Evolutionary conservation across 1,140 invertebrate genomes (phyloP).

Genomic region (Bursaphelenchus mucronatus): DNA sequence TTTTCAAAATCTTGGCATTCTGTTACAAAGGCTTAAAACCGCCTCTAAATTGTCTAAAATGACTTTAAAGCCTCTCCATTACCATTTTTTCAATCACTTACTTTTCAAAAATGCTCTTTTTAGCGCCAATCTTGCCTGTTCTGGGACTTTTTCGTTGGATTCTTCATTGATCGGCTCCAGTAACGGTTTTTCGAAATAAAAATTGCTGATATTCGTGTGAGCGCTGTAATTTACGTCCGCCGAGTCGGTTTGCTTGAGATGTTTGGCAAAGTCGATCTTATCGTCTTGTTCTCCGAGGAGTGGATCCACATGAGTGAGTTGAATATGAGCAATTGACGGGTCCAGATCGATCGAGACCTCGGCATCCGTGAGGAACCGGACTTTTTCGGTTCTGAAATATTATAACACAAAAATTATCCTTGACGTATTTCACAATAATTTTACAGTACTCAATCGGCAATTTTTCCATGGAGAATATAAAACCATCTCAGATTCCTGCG

Average conservation of each 20-base stretch:
- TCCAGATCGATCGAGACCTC: constrained; percentile 65
- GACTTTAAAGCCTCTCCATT: neutral
- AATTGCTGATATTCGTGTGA: constrained; percentile 44
- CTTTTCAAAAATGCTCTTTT: constrained; percentile 40
- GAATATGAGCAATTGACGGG: constrained; percentile 65
- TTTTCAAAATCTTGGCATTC: too few relatives aligned
- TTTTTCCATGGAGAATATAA: neutral
- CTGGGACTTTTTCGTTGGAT: constrained; percentile 30
- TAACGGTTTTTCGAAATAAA: constrained; percentile 45
- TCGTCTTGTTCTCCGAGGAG: constrained; percentile 11
- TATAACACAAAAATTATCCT: neutral
- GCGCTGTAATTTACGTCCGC: constrained; percentile 31
- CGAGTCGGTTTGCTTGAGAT: constrained; percentile 23
- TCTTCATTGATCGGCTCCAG: constrained; percentile 24
- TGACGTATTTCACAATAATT: too few relatives aligned
- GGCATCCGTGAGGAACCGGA: constrained; percentile 7
- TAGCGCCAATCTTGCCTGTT: constrained; percentile 42
- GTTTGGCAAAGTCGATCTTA: neutral
- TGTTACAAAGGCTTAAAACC: neutral
- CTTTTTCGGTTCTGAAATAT: constrained; percentile 13
- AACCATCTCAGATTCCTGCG: too few relatives aligned
- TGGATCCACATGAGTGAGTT: constrained; percentile 48
- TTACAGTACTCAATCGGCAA: constrained; percentile 1
- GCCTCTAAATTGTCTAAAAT: too few relatives aligned
- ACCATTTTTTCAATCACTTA: constrained; percentile 2